Evolutionary conservation across 2,797 vertebrate species (phyloP).

Genomic region (Gastrophryne carolinensis): DNA sequence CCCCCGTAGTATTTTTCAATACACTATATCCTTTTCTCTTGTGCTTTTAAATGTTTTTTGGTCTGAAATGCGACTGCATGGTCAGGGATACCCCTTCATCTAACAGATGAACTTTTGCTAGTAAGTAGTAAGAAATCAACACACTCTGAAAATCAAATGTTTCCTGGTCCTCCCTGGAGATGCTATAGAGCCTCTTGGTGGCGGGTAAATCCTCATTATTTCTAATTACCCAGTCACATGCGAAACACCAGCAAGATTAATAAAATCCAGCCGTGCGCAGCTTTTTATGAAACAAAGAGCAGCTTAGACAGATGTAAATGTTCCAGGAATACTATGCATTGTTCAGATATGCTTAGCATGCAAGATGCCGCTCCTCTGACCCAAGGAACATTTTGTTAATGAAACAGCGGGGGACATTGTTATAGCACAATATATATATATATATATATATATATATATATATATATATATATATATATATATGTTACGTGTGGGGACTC

Average conservation of each 20-base stretch:
- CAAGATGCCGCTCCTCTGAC: neutral
- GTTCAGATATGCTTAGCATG: constrained; percentile 32
- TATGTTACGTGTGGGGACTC: no score
- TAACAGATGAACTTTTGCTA: no score
- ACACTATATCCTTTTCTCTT: no score
- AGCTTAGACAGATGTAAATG: neutral
- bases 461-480: neutral
- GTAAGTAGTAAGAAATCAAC: no score
- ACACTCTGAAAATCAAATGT: no score
- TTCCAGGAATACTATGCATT: constrained; percentile 38
- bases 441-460: neutral
- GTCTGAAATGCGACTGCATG: no score
- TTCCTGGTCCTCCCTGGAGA: neutral
- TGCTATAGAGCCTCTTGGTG: neutral
- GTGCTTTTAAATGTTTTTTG: no score
- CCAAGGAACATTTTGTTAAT: constrained; percentile 28
- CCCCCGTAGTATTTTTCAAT: no score
- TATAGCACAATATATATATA: neutral
- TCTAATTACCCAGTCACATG: constrained; percentile 12
- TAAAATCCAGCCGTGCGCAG: neutral
- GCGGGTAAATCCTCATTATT: neutral
- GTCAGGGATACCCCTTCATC: no score
- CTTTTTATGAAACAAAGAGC: constrained; percentile 4
- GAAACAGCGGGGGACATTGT: constrained; percentile 36
- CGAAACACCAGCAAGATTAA: constrained; percentile 21